Evolutionary conservation across 2,888 invertebrate genomes (phyloP).

Genomic region (Calliphora vomitoria): DNA sequence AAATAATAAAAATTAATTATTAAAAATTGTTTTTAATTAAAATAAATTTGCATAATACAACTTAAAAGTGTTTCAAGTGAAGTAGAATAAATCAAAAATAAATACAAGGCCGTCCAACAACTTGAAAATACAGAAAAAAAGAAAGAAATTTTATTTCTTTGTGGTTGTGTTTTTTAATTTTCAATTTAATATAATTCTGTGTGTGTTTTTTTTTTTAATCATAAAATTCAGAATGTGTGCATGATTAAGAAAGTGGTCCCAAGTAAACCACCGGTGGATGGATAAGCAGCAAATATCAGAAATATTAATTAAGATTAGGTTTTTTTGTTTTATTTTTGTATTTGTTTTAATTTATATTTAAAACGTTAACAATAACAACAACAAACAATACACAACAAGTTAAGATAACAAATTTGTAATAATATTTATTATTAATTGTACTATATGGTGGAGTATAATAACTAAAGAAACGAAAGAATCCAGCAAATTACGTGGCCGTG

Average conservation of each 20-base stretch:
- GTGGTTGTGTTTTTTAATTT: conserved; percentile 9
- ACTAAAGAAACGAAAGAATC: conserved; percentile 1
- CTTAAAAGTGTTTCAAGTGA: conserved; percentile 34
- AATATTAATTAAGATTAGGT: conserved; percentile 13
- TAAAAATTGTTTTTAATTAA: conserved; percentile 43
- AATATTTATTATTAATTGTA: conserved; percentile 24
- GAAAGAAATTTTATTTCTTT: conserved; percentile 13
- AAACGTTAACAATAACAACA: conserved; percentile 24
- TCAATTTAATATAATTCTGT: not conserved
- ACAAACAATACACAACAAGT: conserved; percentile 28
- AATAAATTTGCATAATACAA: conserved; percentile 45
- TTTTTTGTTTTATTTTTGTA: conserved; percentile 7
- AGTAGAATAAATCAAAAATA: conserved; percentile 30
- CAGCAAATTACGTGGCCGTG: conserved; percentile 47
- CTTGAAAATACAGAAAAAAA: conserved; percentile 20
- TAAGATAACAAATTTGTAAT: conserved; percentile 49
- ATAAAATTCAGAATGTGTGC: conserved; percentile 3
- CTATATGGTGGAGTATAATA: not conserved
- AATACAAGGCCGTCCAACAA: conserved; percentile 63
- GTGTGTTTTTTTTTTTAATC: not conserved
- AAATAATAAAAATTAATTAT: conserved; percentile 43
- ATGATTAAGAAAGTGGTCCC: conserved; percentile 12
- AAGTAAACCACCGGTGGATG: conserved; percentile 28
- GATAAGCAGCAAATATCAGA: conserved; percentile 1
- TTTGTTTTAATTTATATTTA: conserved; percentile 40